These are phyloP conservation scores for Leucophenga maculata DNA, from an alignment of 2,888 invertebrate species.

Conservation along the genomic window DNA sequence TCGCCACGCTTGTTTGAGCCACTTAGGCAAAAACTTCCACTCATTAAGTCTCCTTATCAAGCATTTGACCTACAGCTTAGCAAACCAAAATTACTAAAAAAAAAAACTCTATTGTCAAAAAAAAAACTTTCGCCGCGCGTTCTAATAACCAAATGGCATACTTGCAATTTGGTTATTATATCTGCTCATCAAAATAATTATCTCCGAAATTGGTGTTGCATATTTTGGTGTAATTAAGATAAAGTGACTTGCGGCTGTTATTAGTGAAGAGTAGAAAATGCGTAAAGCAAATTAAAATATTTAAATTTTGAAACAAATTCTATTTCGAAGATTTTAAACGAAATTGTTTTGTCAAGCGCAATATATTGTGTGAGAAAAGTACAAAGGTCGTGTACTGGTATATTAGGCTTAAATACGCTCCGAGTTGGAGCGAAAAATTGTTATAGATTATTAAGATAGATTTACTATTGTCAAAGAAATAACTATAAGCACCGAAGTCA, in stretches of 20 bases:
- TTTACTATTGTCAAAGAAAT: too few species aligned
- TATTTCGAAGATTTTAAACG: too few species aligned
- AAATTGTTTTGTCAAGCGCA: too few species aligned
- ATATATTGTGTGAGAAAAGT: too few species aligned
- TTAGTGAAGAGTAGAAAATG: too few species aligned
- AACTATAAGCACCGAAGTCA: background rate
- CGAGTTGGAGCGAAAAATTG: background rate
- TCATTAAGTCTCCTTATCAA: background rate
- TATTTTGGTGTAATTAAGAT: background rate
- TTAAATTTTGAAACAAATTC: too few species aligned
- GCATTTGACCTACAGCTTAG: conserved; percentile 2
- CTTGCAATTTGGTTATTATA: background rate
- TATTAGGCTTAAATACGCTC: too few species aligned
- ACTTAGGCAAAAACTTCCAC: background rate
- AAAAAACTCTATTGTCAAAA: too few species aligned
- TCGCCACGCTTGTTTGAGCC: too few species aligned
- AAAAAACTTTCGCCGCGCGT: conserved; percentile 12
- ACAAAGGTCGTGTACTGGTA: too few species aligned
- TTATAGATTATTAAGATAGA: too few species aligned
- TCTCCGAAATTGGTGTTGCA: background rate
- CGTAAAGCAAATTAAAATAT: too few species aligned
- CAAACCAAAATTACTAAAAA: background rate
- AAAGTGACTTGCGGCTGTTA: background rate
- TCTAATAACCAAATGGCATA: conserved; percentile 12
- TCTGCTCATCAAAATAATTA: conserved; percentile 2